A percentile compares a stretch with the other conserved stretches of the same genome.
Conservation (phyloP, 1,140 invertebrate species). For the Condylostylus longicornis region DNA sequence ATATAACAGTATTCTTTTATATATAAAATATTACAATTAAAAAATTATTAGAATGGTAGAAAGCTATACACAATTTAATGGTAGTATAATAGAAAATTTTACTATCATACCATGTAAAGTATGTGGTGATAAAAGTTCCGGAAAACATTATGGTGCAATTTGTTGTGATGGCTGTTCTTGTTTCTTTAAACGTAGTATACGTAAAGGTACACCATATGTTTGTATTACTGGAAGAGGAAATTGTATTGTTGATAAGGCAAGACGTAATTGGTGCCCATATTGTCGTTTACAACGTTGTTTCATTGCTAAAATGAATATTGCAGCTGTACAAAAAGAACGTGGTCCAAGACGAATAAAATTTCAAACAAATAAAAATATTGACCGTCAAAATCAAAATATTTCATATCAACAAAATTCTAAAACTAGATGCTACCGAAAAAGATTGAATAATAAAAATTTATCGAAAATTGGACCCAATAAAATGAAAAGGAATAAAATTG, state of each 20-base stretch:
- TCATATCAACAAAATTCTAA: too few relatives aligned
- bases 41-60: neutral
- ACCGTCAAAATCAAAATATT: neutral
- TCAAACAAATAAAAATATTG: slow-evolving; percentile 29
- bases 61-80: neutral
- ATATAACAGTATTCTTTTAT: too few relatives aligned
- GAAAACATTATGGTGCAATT: slow-evolving; percentile 74
- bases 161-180: slow-evolving; percentile 82
- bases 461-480: too few relatives aligned
- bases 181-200: slow-evolving; percentile 70
- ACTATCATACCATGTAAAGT: slow-evolving; percentile 42
- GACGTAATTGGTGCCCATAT: slow-evolving; percentile 77
- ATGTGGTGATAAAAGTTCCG: slow-evolving; percentile 73
- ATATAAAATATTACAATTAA: too few relatives aligned
- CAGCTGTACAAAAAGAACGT: slow-evolving; percentile 67
- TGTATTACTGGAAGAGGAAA: slow-evolving; percentile 62
- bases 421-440: too few relatives aligned
- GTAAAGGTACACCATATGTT: slow-evolving; percentile 50
- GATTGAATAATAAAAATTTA: too few relatives aligned
- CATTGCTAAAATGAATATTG: slow-evolving; percentile 58
- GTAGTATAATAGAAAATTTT: neutral
- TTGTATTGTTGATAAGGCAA: slow-evolving; percentile 64
- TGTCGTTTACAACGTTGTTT: slow-evolving; percentile 70
- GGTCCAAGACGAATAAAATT: too few relatives aligned
- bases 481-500: too few relatives aligned